These are phyloP conservation scores for Lerista edwardsae DNA, from an alignment of 2,797 vertebrate species.

Conservation along the genomic window DNA sequence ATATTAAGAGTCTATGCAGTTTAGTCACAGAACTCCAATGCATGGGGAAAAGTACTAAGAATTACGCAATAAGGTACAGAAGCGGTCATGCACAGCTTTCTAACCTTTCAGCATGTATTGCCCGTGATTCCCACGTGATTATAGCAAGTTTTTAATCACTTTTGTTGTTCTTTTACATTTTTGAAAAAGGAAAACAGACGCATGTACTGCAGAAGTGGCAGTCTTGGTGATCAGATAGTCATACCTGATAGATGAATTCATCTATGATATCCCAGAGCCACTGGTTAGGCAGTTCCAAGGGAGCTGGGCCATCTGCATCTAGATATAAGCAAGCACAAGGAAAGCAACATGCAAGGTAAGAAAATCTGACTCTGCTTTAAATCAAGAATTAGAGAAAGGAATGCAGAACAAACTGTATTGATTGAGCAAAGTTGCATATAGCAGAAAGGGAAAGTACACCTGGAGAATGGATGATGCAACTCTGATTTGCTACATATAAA, in stretches of 20 bases:
- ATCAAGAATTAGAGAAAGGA: background rate
- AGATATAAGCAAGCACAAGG: conserved; percentile 11
- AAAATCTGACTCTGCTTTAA: background rate
- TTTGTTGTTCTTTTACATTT: too few species aligned
- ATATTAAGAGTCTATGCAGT: background rate
- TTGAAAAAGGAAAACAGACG: background rate
- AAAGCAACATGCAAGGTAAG: background rate
- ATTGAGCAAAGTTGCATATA: background rate
- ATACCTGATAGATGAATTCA: conserved; percentile 98
- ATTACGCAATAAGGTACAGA: background rate
- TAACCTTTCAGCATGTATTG: background rate
- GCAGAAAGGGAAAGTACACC: background rate
- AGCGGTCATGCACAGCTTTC: background rate
- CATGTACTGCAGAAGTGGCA: background rate
- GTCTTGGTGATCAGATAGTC: background rate
- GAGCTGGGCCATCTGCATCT: conserved; percentile 98
- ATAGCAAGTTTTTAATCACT: background rate
- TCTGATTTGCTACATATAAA: background rate
- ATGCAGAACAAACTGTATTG: conserved; percentile 17
- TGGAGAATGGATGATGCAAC: background rate
- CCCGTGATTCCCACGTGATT: background rate
- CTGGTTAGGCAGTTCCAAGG: conserved; percentile 96
- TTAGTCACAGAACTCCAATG: background rate
- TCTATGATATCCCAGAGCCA: conserved; percentile 99
- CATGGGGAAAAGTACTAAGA: background rate